phyloP scores from a whole-genome alignment of 2,797 vertebrate species.

The Sparidentex hasta region DNA sequence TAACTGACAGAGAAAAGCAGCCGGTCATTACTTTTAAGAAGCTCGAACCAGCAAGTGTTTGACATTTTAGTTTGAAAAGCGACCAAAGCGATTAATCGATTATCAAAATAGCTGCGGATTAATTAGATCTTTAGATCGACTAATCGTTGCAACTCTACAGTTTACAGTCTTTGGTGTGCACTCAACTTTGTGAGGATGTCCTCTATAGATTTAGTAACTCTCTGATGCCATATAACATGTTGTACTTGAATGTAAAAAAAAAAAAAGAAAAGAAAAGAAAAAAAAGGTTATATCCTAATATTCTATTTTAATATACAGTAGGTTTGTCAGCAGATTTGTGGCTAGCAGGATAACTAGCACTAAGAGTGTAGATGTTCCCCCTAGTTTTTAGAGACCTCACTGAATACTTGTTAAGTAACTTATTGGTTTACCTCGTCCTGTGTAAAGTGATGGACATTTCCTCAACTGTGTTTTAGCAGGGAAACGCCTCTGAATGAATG shows the following conservation, averaged over 20 bases:
- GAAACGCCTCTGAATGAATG: conserved; percentile 35
- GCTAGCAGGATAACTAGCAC: conserved; percentile 40
- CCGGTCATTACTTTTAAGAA: too few relatives aligned
- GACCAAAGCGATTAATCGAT: too few relatives aligned
- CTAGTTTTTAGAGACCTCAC: conserved; percentile 58
- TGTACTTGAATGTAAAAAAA: conserved; percentile 56
- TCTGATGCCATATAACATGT: conserved; percentile 54
- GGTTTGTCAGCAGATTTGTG: conserved; percentile 29
- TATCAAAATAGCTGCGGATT: too few relatives aligned
- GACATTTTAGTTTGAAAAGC: too few relatives aligned
- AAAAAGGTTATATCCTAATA: conserved; percentile 28
- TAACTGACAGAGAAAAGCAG: too few relatives aligned
- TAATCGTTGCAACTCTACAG: too few relatives aligned
- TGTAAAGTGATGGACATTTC: conserved; percentile 40
- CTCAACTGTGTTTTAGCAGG: conserved; percentile 61
- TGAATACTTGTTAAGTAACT: conserved; percentile 42
- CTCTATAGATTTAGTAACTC: conserved; percentile 31
- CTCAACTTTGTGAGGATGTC: conserved; percentile 39
- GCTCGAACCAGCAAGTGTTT: too few relatives aligned
- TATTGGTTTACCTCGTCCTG: conserved; percentile 26
- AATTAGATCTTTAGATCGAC: too few relatives aligned
- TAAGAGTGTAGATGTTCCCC: conserved; percentile 17
- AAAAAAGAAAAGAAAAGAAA: not conserved
- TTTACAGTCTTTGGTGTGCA: conserved; percentile 24
- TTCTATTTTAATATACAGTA: conserved; percentile 62